Evolutionary conservation across 1,140 invertebrate species (phyloP), one percentile per base, ranked within the genome.

Genomic region (Drosophila sturtevanti): DNA sequence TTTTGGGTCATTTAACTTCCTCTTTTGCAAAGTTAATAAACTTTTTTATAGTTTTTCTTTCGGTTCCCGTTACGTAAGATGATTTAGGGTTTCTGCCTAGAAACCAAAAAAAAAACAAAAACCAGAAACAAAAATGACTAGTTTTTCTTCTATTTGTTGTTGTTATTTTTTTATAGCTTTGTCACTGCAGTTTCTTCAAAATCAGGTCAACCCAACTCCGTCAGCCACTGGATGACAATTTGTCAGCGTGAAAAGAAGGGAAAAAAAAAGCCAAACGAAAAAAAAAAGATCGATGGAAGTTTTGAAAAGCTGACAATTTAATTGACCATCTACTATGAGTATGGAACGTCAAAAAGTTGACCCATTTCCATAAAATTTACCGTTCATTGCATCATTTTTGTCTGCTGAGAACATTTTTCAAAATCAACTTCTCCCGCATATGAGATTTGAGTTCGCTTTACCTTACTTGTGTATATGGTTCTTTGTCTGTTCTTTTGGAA

Each of bases 301-400:
- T 69, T 72, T 74, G 63, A 78, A 79, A 79, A 71, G 73, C 77
- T 77, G 73, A 77, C 77, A 79, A 79, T 79, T 77, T 77, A 79
- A 79, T 79, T 79, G 77, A 38, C 73, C 76, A 72, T 68, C 60
- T 63, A 31, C 14, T 35, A 35, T 35, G 34, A 35, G 37, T 48
- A 48, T 48, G 7, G 16, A 48, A 10, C 18, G 41, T 48, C 41
- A 48, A 48, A 44, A 21, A 61, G 61, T 76, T 79, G 77, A 77
- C 73, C 77, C 62, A 79, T 79, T 79, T 79, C 60, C 56, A 68
- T 68, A 77, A 48, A 69, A 77, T 77, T 79, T 79, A 77, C 77
- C 77, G 77, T 79, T 79, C 64, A 77, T 77, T 79, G 73, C 77
- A 75, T 68, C 73, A 79, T 65, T 76, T 31, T 31, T 64, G 16